Evolutionary conservation across 1,140 invertebrate genomes (phyloP), one percentile per base, ranked within the genome.

Genomic region (Eurytemora carolleeae): DNA sequence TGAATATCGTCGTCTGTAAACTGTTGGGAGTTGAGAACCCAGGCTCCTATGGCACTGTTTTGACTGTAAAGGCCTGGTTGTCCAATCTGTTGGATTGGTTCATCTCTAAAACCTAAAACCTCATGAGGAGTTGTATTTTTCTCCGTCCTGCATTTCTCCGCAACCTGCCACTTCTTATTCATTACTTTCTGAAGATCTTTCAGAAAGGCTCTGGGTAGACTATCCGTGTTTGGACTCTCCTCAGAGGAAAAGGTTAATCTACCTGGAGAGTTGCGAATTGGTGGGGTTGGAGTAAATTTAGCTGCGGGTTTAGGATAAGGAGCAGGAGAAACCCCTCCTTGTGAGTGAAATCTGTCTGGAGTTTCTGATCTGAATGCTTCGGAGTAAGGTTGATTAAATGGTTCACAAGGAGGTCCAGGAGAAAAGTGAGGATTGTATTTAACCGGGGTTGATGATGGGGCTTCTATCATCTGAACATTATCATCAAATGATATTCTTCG

Each of bases 131-230:
- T 88, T 0, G 85, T 86, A 15, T 83, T 80, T 18, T 81, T 79
- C 69, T 91, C 86, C 1, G 82, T 70, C 71, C 87, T 87, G 68
- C 88, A 90, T 67, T 91, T 91, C 65, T 93, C 86, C 0, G 87
- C 86, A 1, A 89, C 86, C 69, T 90, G 86, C 87, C 88, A 91
- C 68, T 93, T 93, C 66, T 91, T 90, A 56, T 85, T 79, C 85
- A 92, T 91, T 0, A 92, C 87, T 55, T 87, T 75, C 66, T 92
- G 87, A 3, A 92, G 74, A 71, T 92, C 87, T 68, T 83, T 83
- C 7, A 92, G 73, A 67, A 93, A 92, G 54, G 86, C 84, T 2
- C 79, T 79, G 0, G 86, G 85, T 1, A 86, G 86, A 67, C 86
- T 69, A 12, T 69, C 83, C 44, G 65, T 67, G 57, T 44, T 44